Evolutionary conservation across 2,888 invertebrate species (phyloP).

Genomic region (Scotopteryx bipunctaria): DNA sequence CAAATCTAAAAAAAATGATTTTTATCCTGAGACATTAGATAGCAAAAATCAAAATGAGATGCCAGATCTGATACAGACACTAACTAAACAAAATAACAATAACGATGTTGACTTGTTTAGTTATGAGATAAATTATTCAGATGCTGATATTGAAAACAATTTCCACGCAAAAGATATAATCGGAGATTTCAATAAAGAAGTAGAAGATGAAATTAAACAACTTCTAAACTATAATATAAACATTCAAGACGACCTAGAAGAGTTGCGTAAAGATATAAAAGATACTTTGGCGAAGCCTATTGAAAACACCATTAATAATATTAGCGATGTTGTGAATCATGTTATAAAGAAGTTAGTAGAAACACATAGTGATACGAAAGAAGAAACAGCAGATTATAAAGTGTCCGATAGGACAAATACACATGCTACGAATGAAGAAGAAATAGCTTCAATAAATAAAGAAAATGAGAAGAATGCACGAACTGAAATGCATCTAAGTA

Average conservation of each 20-base stretch:
- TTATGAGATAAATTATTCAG: slow-evolving; percentile 61
- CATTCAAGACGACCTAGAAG: slow-evolving; percentile 75
- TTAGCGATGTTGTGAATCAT: slow-evolving; percentile 79
- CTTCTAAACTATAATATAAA: slow-evolving; percentile 76
- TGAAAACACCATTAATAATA: slow-evolving; percentile 78
- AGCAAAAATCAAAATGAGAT: slow-evolving; percentile 60
- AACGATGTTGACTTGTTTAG: slow-evolving; percentile 48
- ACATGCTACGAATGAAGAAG: slow-evolving; percentile 47
- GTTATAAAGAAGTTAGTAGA: slow-evolving; percentile 78
- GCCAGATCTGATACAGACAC: slow-evolving; percentile 73
- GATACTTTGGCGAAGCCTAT: slow-evolving; percentile 77
- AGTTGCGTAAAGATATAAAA: slow-evolving; percentile 76
- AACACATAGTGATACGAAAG: slow-evolving; percentile 58
- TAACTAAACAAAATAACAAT: slow-evolving; percentile 69
- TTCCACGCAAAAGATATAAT: slow-evolving; percentile 78
- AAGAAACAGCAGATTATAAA: slow-evolving; percentile 41
- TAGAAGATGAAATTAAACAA: slow-evolving; percentile 83
- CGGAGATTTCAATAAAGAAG: slow-evolving; percentile 84
- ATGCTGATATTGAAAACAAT: slow-evolving; percentile 76
- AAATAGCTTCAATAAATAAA: slow-evolving; percentile 51
- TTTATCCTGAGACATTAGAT: slow-evolving; percentile 45
- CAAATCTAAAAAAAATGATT: slow-evolving; percentile 36
- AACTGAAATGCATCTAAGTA: slow-evolving; percentile 71
- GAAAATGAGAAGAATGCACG: slow-evolving; percentile 70
- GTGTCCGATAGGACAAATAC: slow-evolving; percentile 21